These are phyloP conservation scores for Dasypogon diadema DNA, from an alignment of 2,888 invertebrate genomes.

Conservation along the genomic window DNA sequence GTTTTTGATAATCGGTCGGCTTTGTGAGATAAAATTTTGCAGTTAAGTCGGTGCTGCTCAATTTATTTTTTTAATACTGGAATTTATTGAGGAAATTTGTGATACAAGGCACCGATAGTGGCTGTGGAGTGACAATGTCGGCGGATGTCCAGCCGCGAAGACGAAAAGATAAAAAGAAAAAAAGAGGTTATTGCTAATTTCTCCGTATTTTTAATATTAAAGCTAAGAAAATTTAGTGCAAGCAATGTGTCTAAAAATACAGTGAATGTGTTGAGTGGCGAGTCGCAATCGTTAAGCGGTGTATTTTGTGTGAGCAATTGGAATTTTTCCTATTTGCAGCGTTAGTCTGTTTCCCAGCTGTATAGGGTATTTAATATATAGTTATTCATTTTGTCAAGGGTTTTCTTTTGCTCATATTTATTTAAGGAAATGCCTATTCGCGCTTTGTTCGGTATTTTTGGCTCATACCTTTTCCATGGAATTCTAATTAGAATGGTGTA, in stretches of 20 bases:
- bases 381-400: not conserved
- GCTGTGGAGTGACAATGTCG: slow-evolving; percentile 74
- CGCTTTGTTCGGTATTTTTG: slow-evolving; percentile 67
- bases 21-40: no score
- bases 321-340: no score
- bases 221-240: slow-evolving; percentile 12
- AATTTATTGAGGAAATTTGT: no score
- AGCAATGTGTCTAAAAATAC: slow-evolving; percentile 1
- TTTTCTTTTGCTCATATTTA: slow-evolving; percentile 68
- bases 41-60: no score
- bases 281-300: no score
- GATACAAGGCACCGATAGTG: not conserved
- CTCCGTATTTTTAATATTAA: slow-evolving; percentile 11
- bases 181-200: slow-evolving; percentile 73
- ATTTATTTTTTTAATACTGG: no score
- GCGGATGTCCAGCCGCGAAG: slow-evolving; percentile 89
- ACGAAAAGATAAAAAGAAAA: slow-evolving; percentile 86
- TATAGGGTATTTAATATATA: not conserved
- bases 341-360: no score
- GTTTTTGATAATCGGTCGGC: no score
- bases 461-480: slow-evolving; percentile 59
- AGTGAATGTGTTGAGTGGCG: not conserved
- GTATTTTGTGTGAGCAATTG: no score
- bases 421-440: slow-evolving; percentile 67
- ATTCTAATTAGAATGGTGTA: slow-evolving; percentile 6